phyloP scores from a whole-genome alignment of 35 echinoderm and acorn worm genomes.

The Hemicentrotus pulcherrimus region DNA sequence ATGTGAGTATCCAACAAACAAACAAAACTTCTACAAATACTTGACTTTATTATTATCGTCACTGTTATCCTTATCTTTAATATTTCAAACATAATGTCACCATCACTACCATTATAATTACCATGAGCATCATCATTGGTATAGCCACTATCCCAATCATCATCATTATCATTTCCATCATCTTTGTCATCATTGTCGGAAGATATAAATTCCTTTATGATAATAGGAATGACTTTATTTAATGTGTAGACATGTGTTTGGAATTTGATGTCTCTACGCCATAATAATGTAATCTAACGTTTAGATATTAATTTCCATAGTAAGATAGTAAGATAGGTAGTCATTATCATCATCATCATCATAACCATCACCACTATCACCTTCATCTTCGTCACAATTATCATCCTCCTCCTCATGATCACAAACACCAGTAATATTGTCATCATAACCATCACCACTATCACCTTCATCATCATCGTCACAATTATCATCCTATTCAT shows the following conservation, averaged over 20 bases:
- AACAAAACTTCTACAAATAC: neutral
- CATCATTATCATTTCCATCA: neutral
- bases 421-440: neutral
- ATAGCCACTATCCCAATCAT: too few species aligned
- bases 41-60: neutral
- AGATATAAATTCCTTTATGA: too few species aligned
- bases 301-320: too few species aligned
- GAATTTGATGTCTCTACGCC: too few species aligned
- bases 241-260: too few species aligned
- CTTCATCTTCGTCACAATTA: neutral
- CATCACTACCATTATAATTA: too few species aligned
- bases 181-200: neutral
- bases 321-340: too few species aligned
- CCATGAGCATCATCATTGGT: too few species aligned
- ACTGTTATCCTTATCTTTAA: neutral
- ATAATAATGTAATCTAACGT: too few species aligned
- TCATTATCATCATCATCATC: neutral
- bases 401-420: neutral
- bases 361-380: neutral
- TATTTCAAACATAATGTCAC: neutral
- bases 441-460: neutral
- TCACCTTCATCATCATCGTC: neutral
- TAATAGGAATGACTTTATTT: too few species aligned
- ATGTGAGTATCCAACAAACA: constrained; percentile 66
- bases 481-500: neutral